phyloP scores from a whole-genome alignment of 2,797 vertebrate species.

The Melanotaenia boesemani region DNA sequence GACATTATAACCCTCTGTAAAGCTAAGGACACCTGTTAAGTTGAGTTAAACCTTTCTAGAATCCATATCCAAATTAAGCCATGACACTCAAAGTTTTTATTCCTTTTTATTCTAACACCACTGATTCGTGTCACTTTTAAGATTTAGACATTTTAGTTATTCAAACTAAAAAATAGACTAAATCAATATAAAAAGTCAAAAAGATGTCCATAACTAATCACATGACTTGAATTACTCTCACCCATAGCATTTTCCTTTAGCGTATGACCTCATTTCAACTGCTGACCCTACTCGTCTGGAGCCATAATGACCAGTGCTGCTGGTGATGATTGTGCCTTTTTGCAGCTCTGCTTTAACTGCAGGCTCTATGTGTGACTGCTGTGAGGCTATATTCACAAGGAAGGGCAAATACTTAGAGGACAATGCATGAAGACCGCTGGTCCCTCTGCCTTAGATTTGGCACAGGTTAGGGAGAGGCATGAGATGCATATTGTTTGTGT shows the following conservation, averaged over 20 bases:
- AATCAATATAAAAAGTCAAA: not conserved
- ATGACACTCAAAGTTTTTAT: not conserved
- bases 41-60: not conserved
- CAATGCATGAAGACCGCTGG: constrained; percentile 69
- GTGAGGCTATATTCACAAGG: constrained; percentile 48
- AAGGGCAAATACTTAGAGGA: constrained; percentile 65
- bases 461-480: constrained; percentile 87
- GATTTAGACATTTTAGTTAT: not conserved
- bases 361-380: constrained; percentile 54
- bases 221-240: constrained; percentile 8
- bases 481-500: constrained; percentile 97
- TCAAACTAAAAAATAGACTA: not conserved
- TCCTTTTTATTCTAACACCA: not conserved
- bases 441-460: constrained; percentile 82
- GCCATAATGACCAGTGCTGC: constrained; percentile 35
- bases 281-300: constrained; percentile 28
- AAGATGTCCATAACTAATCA: not conserved
- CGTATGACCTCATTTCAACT: constrained; percentile 23
- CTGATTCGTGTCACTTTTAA: not conserved
- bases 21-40: too few species aligned
- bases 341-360: constrained; percentile 40
- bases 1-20: not conserved
- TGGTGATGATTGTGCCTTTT: constrained; percentile 37
- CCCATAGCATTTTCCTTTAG: constrained; percentile 22
- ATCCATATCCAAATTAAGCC: not conserved